Evolutionary conservation across 2,797 vertebrate species (phyloP), one percentile per base, ranked within the genome.

Genomic region (Urocyon cinereoargenteus): DNA sequence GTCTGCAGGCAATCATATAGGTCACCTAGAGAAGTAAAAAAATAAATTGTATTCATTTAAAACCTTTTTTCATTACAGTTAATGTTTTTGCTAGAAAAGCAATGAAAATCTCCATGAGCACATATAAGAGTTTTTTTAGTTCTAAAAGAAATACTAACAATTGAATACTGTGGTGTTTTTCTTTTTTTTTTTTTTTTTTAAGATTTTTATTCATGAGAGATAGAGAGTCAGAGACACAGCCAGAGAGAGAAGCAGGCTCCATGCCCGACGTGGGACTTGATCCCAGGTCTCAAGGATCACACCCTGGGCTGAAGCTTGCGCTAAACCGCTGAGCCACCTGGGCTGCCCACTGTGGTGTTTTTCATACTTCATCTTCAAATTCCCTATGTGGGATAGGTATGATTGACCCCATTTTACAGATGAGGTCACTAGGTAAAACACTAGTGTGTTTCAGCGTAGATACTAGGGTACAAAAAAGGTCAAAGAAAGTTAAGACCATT

Each of bases 81-180:
- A 31, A 75, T 51, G 9, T 57, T 95, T 93, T 93, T 90, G 12
- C 51, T 51, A n/a, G 83, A 62, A 77, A 86, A 95, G n/a, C 21
- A 75, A 28, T 86, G 66, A 87, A 95, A 87, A 72, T 57, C 21
- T 89, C 62, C 55, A 31, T 78, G 28, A 82, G 22, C 59, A 82
- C 22, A 49, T 15, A 5, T 24, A 59, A 93, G 26, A 75, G n/a
- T 61, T 77, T 5, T 28, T 55, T 68, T 73, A 73, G 22, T 70
- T 87, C 22, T 87, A 72, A 36, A 45, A 75, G 59, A 89, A 90
- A 86, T 92, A 83, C 61, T 78, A 70, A 85, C 21, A 89, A 49
- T 85, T 49, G n/a, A 88, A 72, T 87, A 66, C 57, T 82, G 68
- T 22, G 26, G 26, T 72, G 34, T 45, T 45, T 45, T 45, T 45